phyloP scores from a whole-genome alignment of 2,797 vertebrate genomes.

The Sciaenops ocellatus region DNA sequence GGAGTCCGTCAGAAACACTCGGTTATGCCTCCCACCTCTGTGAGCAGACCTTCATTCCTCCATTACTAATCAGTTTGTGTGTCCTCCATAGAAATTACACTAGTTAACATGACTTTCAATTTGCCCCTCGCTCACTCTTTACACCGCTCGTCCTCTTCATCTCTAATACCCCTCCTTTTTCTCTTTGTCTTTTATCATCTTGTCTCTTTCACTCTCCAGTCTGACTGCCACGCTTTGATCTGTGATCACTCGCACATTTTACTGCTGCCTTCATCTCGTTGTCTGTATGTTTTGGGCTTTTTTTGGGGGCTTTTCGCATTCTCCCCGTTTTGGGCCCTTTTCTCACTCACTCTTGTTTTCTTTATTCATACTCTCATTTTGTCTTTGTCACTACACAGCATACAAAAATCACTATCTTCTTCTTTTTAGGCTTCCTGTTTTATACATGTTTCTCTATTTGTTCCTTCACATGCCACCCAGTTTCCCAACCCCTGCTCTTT shows the following conservation, averaged over 20 bases:
- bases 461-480: neutral
- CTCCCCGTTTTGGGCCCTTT: constrained; percentile 17
- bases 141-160: constrained; percentile 12
- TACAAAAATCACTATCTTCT: constrained; percentile 10
- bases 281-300: neutral
- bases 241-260: constrained; percentile 2
- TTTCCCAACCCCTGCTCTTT: constrained; percentile 8
- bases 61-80: constrained; percentile 35
- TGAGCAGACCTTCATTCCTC: constrained; percentile 11
- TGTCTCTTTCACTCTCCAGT: constrained; percentile 32
- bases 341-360: neutral
- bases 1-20: constrained; percentile 36
- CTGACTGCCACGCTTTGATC: constrained; percentile 24
- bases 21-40: neutral
- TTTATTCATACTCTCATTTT: constrained; percentile 12
- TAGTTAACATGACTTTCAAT: constrained; percentile 43
- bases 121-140: constrained; percentile 13
- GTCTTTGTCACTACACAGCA: constrained; percentile 16
- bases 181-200: constrained; percentile 29
- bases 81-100: constrained; percentile 43
- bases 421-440: constrained; percentile 31
- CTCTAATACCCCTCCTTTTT: constrained; percentile 21
- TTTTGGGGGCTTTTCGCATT: constrained; percentile 15
- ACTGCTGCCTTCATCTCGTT: neutral
- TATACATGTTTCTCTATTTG: constrained; percentile 10